These are phyloP conservation scores for Menidia menidia DNA, from an alignment of 2,797 vertebrate species.

Conservation along the genomic window DNA sequence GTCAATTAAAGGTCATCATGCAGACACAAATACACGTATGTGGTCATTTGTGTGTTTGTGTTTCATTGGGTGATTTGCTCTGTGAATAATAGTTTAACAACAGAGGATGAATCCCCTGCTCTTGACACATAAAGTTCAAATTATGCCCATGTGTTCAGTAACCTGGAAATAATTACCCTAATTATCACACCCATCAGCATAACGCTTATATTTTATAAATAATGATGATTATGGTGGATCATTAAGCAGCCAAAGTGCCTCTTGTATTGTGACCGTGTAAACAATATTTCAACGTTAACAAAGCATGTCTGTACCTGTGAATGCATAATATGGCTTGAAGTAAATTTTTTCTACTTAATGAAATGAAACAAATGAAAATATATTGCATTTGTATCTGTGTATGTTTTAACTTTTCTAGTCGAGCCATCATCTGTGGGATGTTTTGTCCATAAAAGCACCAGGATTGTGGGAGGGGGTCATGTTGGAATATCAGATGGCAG, in stretches of 20 bases:
- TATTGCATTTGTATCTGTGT: slow-evolving; percentile 17
- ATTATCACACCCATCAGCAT: slow-evolving; percentile 42
- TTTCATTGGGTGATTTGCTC: slow-evolving; percentile 5
- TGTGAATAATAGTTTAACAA: slow-evolving; percentile 20
- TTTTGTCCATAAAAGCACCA: slow-evolving; percentile 81
- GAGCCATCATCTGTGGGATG: slow-evolving; percentile 73
- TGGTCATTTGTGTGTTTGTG: not conserved
- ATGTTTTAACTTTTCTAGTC: slow-evolving; percentile 43
- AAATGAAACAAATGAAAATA: not conserved
- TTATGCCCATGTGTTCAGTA: slow-evolving; percentile 23
- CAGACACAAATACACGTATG: too few relatives aligned
- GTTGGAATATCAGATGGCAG: slow-evolving; percentile 88
- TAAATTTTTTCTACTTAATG: not conserved
- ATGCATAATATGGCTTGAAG: not conserved
- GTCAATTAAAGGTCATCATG: too few relatives aligned
- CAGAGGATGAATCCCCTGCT: slow-evolving; percentile 17
- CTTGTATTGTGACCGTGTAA: slow-evolving; percentile 25
- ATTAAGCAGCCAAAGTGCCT: slow-evolving; percentile 33
- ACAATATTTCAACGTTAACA: slow-evolving; percentile 37
- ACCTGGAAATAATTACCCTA: slow-evolving; percentile 35
- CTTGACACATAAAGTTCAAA: slow-evolving; percentile 19
- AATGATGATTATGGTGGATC: slow-evolving; percentile 37
- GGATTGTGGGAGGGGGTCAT: slow-evolving; percentile 94
- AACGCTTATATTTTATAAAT: slow-evolving; percentile 31
- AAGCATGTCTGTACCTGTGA: not conserved